Base-by-base conservation (phyloP, 2,113 vertebrate genomes). In the Pituophis catenifer region DNA sequence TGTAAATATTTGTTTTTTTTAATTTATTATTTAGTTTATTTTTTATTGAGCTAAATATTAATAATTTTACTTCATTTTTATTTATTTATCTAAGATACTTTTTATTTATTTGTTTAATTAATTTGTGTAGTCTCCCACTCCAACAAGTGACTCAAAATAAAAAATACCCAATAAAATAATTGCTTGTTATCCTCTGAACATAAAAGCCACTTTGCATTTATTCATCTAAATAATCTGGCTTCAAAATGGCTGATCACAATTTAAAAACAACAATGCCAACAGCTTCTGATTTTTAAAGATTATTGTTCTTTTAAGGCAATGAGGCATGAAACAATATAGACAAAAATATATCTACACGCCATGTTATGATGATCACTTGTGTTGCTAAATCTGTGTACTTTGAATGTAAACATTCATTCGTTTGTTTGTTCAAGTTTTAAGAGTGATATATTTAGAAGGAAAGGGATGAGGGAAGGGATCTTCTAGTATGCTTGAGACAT, bases 181-280 rank as follows among this genome's bases (percentile, higher is more conserved):
- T 81, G 33, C 75, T 50, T 91, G 23, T 8, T 53, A 93, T 59
- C 94, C 95, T 92, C 75, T 90, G 95, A 95, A 91, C 95, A 85
- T 13, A 57, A 44, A 55, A 55, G 29, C 75, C 70, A 13, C 8
- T 15, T 26, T 65, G 1, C 54, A 62, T 33, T 91, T 52, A 33
- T 92, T 70, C 13, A 15, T 89, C 15, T 75, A 75, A 75, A 89
- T 55, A 55, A 70, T 88, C 5, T 89, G 59, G 29, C 48, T 65
- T 50, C 21, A 8, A 89, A 48, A 53, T 48, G 48, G 24, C 6
- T 17, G 19, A 52, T 26, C 21, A 29, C 13, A 54, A 54, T 5
- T 44, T 24, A 10, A 38, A 59, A 58, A 48, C 58, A 48, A 12
- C 23, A 81, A 53, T 38, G 54, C 8, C 26, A 7, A 33, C 24